Percentiles rank a stretch among this genome's conserved stretches.
These are phyloP conservation scores for Paracentrotus lividus DNA, from an alignment of 53 echinoderm and acorn worm genomes.

Conservation along the genomic window DNA sequence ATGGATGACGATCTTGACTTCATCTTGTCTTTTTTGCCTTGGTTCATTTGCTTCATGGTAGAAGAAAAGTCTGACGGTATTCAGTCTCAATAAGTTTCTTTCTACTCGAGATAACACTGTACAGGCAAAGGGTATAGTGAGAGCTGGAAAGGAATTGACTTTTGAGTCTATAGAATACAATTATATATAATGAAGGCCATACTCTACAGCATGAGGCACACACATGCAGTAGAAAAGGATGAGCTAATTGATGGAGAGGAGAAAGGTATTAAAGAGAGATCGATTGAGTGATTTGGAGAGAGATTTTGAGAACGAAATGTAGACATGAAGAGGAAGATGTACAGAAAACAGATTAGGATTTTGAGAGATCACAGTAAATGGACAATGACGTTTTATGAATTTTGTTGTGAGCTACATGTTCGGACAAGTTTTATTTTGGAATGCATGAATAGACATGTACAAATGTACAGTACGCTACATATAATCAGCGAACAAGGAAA, in stretches of 20 bases:
- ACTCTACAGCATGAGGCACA: background rate
- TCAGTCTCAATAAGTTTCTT: background rate
- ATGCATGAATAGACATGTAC: no score
- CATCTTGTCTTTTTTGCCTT: background rate
- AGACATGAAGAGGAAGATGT: background rate
- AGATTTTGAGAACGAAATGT: background rate
- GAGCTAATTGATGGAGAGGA: background rate
- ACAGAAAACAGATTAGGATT: background rate
- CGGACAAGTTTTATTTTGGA: no score
- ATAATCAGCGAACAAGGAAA: no score
- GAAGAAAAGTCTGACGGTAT: background rate
- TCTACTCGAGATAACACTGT: slow-evolving; percentile 17
- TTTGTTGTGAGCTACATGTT: no score
- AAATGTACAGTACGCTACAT: no score
- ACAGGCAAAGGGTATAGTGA: background rate
- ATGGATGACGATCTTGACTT: background rate
- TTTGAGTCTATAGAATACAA: background rate
- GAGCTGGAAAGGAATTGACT: background rate
- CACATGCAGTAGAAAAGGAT: background rate
- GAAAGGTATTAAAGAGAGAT: background rate
- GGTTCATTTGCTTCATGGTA: background rate
- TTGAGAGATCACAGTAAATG: no score
- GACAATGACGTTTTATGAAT: no score
- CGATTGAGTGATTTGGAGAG: background rate
- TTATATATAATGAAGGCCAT: background rate